Evolutionary conservation across 2,888 invertebrate species (phyloP), one percentile per base, ranked within the genome.

Genomic region (Osmoderma eremita): DNA sequence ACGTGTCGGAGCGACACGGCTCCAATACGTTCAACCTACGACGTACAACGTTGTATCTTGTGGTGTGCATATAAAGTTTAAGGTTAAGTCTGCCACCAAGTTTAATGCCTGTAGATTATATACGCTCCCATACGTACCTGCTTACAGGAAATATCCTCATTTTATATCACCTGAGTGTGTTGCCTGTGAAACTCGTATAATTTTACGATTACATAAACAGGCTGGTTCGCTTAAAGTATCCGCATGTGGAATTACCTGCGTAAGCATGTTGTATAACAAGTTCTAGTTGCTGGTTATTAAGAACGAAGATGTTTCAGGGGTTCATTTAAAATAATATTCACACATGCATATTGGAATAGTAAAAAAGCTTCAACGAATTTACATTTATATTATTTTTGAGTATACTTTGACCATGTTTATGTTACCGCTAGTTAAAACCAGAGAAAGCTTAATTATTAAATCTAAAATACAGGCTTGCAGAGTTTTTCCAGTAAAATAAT

Each of bases 181-280:
- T 61, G 58, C 12, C 24, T 42, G 45, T n/a, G 45, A 61, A 45
- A 36, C 24, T 61, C 58, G 30, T 61, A 61, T 61, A 61, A 61
- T 45, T 45, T 61, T 61, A 61, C 24, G 58, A 61, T 45, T 45
- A 61, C 58, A 61, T 61, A 48, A 61, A 61, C 58, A 61, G 30
- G 30, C 17, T 15, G 30, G 58, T 36, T 48, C 30, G 17, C 30
- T 22, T 45, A 30, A 36, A 18, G 13, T 51, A 38, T 38, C 17
- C 38, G 36, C 4, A 17, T 17, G 17, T 53, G 17, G 15, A 15
- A 15, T 1, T 13, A 51, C 24, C 24, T 51, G 30, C 24, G 50
- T 30, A 51, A 15, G 30, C 24, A 50, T 24, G 50, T 17, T 53
- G 38, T 38, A 53, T 53, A 39, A 39, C 38, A 53, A 18, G 51